phyloP scores from a whole-genome alignment of 2,113 vertebrate genomes.

The Brachyistius frenatus region DNA sequence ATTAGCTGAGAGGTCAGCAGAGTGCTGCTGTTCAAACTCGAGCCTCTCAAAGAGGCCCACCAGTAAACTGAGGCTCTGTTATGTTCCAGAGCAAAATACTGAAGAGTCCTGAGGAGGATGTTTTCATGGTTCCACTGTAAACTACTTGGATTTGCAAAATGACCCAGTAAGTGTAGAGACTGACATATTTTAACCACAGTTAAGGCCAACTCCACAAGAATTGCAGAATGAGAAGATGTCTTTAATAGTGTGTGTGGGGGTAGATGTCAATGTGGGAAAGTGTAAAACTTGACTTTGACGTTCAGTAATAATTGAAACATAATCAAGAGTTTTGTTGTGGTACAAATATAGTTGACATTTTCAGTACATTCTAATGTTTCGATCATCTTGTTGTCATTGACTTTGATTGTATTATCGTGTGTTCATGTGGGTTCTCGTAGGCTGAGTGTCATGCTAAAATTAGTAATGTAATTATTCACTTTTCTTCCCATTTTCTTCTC shows the following conservation, averaged over 20 bases:
- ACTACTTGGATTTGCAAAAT: not conserved
- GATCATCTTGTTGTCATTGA: too few relatives aligned
- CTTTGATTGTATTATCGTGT: not conserved
- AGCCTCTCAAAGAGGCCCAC: slow-evolving; percentile 7
- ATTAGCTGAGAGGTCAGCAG: slow-evolving; percentile 73
- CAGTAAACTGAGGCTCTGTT: slow-evolving; percentile 27
- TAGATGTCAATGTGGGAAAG: not conserved
- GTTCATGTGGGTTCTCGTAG: slow-evolving; percentile 33
- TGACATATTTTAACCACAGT: not conserved
- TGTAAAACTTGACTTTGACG: too few relatives aligned
- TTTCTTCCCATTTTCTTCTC: slow-evolving; percentile 26
- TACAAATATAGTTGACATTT: too few relatives aligned
- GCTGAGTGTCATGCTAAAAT: slow-evolving; percentile 39
- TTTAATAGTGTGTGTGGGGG: not conserved
- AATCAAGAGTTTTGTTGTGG: too few relatives aligned
- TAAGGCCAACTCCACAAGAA: not conserved
- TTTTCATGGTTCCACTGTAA: not conserved
- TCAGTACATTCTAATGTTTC: too few relatives aligned
- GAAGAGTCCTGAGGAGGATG: not conserved
- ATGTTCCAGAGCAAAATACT: slow-evolving; percentile 11
- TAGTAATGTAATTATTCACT: slow-evolving; percentile 43
- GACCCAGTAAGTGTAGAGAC: not conserved
- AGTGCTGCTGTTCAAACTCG: slow-evolving; percentile 49
- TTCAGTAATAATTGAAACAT: too few relatives aligned
- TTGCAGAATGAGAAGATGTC: not conserved